phyloP scores from a whole-genome alignment of 2,113 vertebrate species.

The Tupaia tana region DNA sequence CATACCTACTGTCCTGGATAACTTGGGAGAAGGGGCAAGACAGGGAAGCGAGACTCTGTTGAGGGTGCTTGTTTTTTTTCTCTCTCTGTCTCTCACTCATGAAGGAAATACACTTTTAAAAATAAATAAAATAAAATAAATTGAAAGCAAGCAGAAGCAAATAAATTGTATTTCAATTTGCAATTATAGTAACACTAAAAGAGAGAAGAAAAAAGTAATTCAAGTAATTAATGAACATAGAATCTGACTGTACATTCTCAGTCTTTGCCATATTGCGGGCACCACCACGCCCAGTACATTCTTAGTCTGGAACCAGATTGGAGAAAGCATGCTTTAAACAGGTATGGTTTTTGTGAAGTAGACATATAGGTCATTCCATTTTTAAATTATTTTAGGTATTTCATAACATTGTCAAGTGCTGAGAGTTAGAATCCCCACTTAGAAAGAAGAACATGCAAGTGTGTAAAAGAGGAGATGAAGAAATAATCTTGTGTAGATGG shows the following conservation, averaged over 20 bases:
- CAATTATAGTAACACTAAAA: neutral
- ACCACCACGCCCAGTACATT: too few relatives aligned
- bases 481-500: neutral
- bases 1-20: too few relatives aligned
- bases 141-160: neutral
- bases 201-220: neutral
- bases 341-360: neutral
- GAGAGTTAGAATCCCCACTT: neutral
- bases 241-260: neutral
- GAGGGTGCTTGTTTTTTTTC: too few relatives aligned
- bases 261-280: too few relatives aligned
- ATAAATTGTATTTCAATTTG: slow-evolving; percentile 6
- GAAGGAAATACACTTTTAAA: neutral
- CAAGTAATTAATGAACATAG: neutral
- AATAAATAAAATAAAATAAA: neutral
- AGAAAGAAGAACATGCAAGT: neutral
- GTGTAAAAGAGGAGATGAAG: slow-evolving; percentile 45
- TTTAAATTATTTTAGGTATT: neutral
- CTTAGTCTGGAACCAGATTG: neutral
- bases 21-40: too few relatives aligned
- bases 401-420: neutral
- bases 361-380: neutral
- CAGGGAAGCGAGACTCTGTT: too few relatives aligned
- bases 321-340: neutral
- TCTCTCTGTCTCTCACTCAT: too few relatives aligned